Evolutionary conservation across 1,140 invertebrate species (phyloP), one percentile per base, ranked within the genome.

Genomic region (Pentalonia nigronervosa): DNA sequence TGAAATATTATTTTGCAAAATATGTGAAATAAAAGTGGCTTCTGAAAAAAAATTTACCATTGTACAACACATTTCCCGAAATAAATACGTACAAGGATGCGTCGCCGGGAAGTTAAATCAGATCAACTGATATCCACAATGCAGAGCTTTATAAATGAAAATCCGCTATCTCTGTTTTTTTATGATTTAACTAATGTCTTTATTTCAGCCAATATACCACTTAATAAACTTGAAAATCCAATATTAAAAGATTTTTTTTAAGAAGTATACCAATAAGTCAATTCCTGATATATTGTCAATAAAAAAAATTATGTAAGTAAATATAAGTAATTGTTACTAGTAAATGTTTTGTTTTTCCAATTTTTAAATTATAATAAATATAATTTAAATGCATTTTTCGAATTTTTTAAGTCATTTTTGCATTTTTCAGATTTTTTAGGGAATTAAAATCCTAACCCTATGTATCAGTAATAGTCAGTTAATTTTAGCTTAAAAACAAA

Each of bases 191-290:
- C 81, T 41, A 83, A 41, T 83, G 36, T 36, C 36, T 83, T 83
- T 83, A 20, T 41, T 83, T 83, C 81, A 7, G 81, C 81, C 81
- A 83, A 83, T 83, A 83, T 83, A 83, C 20, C 21, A 83, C 34
- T 83, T 41, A 21, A 83, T 83, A 83, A 83, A 83, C 81, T 83
- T 41, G 81, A 83, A 83, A 83, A 83, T 83, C 81, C 81, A 83
- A 83, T 83, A 83, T 83, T 41, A 83, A 83, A 83, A 83, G 81
- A 21, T 41, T 83, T 83, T 83, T n/a, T 83, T 83, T 23, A 36
- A 83, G 81, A 83, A 83, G 81, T 83, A 83, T 83, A 83, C 36
- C 36, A 83, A 83, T 41, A 83, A 83, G 23, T 83, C 81, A 83
- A 83, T 83, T 47, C 7, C 47, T 47, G 47, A 47, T 47, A 14